Conservation (phyloP, 2,797 vertebrate species). For the Acomys russatus region DNA sequence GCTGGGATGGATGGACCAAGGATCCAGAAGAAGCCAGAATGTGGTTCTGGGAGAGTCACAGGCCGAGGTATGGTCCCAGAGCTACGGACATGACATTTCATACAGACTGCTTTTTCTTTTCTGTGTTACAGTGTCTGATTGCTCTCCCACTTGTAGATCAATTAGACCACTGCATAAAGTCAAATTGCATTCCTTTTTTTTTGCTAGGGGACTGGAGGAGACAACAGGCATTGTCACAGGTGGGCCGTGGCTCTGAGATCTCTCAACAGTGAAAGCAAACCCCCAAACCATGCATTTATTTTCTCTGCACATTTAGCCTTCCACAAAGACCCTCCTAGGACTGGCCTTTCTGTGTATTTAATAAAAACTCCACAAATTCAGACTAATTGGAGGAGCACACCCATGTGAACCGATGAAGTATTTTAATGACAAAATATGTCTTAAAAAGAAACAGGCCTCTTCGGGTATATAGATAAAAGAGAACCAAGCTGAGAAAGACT, state of each 20-base stretch:
- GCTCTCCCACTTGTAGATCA: neutral
- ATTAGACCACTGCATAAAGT: neutral
- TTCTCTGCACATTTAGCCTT: neutral
- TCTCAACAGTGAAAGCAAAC: neutral
- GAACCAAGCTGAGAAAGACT: conserved; percentile 37
- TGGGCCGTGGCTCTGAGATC: neutral
- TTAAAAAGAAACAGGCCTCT: conserved; percentile 60
- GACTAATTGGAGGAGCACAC: conserved; percentile 14
- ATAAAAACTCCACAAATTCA: conserved; percentile 53
- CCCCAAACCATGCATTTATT: neutral
- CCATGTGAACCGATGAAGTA: conserved; percentile 64
- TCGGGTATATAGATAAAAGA: conserved; percentile 64
- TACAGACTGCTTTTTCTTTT: neutral
- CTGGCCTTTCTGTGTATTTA: conserved; percentile 4
- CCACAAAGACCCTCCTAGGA: conserved; percentile 6
- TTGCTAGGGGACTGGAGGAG: neutral
- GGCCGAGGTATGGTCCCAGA: conserved; percentile 89
- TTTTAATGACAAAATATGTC: conserved; percentile 75
- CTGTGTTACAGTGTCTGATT: neutral
- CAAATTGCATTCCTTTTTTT: neutral
- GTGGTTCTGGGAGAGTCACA: conserved; percentile 80
- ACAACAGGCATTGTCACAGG: neutral
- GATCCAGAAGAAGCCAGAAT: conserved; percentile 83
- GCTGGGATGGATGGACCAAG: conserved; percentile 89
- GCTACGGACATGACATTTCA: neutral